phyloP scores from a whole-genome alignment of 2,113 vertebrate species.

The Sapajus apella region DNA sequence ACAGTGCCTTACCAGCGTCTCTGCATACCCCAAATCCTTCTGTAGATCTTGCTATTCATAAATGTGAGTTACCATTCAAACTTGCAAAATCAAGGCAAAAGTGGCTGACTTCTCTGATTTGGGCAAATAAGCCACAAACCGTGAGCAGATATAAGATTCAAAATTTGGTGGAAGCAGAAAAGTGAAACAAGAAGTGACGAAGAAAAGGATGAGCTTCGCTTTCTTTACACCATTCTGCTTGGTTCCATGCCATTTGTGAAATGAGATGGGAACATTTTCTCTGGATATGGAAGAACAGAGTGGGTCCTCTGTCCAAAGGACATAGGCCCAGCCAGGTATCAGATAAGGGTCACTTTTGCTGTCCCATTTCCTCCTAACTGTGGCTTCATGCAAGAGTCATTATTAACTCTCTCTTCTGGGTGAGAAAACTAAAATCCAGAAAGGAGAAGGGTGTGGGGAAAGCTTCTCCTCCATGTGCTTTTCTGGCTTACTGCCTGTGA shows the following conservation, averaged over 20 bases:
- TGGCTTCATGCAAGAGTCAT: background rate
- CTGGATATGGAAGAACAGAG: background rate
- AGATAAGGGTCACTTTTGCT: background rate
- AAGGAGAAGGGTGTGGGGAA: background rate
- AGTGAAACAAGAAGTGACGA: background rate
- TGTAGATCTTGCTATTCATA: background rate
- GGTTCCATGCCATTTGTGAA: background rate
- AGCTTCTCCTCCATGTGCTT: rapidly evolving
- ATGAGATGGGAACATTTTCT: background rate
- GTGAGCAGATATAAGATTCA: rapidly evolving
- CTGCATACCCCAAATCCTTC: background rate
- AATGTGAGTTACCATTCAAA: background rate
- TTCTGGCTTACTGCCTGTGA: background rate
- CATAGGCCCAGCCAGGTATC: background rate
- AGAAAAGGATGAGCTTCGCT: too few species aligned
- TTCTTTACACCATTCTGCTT: background rate
- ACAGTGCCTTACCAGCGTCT: too few species aligned
- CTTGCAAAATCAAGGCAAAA: background rate
- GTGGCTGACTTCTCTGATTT: background rate
- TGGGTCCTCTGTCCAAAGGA: background rate
- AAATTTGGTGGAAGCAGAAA: background rate
- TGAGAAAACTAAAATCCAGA: background rate
- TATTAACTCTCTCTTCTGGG: background rate
- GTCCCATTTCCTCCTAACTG: background rate
- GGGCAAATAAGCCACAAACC: background rate